Evolutionary conservation across 2,113 vertebrate species (phyloP).

Genomic region (Acinonyx jubatus): DNA sequence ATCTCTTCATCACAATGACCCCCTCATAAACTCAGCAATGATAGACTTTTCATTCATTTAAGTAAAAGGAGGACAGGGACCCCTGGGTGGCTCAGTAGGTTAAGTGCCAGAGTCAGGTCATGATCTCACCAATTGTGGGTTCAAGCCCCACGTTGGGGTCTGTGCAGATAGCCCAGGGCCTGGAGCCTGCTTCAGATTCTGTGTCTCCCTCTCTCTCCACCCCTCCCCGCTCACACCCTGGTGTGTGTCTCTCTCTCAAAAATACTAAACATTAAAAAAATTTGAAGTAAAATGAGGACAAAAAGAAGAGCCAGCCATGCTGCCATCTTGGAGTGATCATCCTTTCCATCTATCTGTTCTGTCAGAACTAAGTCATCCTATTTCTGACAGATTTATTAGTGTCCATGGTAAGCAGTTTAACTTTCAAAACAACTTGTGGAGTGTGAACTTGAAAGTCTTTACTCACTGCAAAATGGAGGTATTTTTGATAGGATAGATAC

Average conservation of each 20-base stretch:
- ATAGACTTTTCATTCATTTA: background rate
- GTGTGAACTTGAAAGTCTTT: background rate
- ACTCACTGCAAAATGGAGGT: background rate
- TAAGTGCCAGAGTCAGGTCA: too few relatives aligned
- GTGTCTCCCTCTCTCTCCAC: too few relatives aligned
- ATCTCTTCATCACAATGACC: background rate
- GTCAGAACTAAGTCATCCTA: background rate
- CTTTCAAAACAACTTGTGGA: background rate
- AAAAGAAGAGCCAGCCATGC: background rate
- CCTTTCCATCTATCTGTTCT: background rate
- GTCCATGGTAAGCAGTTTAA: background rate
- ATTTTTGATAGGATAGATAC: background rate
- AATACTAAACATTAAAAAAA: too few relatives aligned
- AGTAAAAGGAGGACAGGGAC: background rate
- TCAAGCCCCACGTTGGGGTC: too few relatives aligned
- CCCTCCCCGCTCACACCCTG: too few relatives aligned
- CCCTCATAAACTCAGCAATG: background rate
- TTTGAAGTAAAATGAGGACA: background rate
- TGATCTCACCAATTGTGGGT: too few relatives aligned
- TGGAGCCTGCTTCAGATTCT: too few relatives aligned
- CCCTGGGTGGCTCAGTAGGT: too few relatives aligned
- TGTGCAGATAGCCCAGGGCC: too few relatives aligned
- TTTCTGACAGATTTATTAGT: background rate
- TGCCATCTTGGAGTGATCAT: background rate
- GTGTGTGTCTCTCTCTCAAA: too few relatives aligned